Evolutionary conservation across 2,797 vertebrate genomes (phyloP).

Genomic region (Amphiprion clarkii): DNA sequence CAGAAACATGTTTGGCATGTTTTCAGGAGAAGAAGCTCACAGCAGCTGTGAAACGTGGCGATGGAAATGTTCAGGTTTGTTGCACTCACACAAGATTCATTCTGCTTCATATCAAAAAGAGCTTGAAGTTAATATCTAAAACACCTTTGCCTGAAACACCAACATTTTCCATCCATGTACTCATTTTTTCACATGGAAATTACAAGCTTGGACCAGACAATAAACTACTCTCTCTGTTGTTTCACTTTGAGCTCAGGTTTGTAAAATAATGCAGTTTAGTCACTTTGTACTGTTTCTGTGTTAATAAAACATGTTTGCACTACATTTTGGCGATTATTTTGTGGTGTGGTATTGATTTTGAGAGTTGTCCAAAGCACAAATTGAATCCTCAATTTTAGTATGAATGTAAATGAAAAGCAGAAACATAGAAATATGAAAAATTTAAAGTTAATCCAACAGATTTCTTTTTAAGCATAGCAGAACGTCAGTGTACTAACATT

Average conservation of each 20-base stretch:
- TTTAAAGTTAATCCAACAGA: no score
- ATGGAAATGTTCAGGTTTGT: not conserved
- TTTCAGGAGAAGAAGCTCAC: no score
- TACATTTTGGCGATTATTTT: constrained; percentile 3
- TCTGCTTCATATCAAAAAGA: no score
- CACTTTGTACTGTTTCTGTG: constrained; percentile 53
- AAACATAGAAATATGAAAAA: no score
- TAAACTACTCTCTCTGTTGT: constrained; percentile 11
- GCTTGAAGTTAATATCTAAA: no score
- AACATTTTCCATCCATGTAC: not conserved
- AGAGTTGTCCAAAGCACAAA: not conserved
- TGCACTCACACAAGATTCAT: no score
- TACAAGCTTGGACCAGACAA: constrained; percentile 17
- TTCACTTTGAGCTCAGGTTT: constrained; percentile 53
- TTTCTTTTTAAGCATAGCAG: not conserved
- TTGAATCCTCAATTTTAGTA: no score
- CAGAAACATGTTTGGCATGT: not conserved
- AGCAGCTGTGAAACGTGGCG: not conserved
- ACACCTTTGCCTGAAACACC: not conserved
- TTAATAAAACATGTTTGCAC: constrained; percentile 67
- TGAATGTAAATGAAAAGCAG: no score
- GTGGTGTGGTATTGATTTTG: not conserved
- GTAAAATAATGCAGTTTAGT: constrained; percentile 44
- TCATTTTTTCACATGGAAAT: not conserved
- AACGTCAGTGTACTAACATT: no score